Evolutionary conservation across 2,888 invertebrate genomes (phyloP), one percentile per base, ranked within the genome.

Genomic region (Agrotis ipsilon): DNA sequence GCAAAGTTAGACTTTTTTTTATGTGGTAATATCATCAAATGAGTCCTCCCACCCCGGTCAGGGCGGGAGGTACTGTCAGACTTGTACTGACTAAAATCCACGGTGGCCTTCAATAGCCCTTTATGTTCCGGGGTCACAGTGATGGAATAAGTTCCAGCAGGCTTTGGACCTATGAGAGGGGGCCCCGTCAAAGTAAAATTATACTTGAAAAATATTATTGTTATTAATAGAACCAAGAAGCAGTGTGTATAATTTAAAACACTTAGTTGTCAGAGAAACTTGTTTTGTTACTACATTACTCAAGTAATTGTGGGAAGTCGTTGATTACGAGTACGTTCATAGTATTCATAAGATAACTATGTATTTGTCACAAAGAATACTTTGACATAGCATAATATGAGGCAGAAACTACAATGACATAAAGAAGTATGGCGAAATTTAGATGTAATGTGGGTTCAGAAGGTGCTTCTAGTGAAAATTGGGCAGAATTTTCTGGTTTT

Each of bases 291-390:
- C 66, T 46, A 27, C 51, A 62, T 39, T 45, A 43, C 49, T 46
- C 16, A 32, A 45, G 21, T 72, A 78, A 82, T 72, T 78, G 78
- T 82, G 78, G 61, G 78, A 82, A 78, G 24, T 61, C 21, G 52
- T 58, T 78, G 66, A 72, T 82, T 72, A 54, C 43, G 45, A 57
- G 54, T 49, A 71, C 18, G 43, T 19, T 18, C 74, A 46, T 43
- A 45, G 49, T 61, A 45, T 54, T 75, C 52, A 46, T 69, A 58
- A 58, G 43, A 58, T 49, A 52, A 61, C 18, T 24, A 32, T 39
- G 39, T 39, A 39, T 55, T 46, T 67, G 78, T 63, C 48, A 78
- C 63, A 78, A 72, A 65, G 61, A 58, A 81, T 81, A 77, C 76
- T 75, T 69, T 78, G 81, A 75, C 59, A 68, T 55, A 58, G 24